Percentiles rank a stretch among this genome's conserved stretches.
phyloP scores from a whole-genome alignment of 1,140 invertebrate species.

The Bombus turneri region DNA sequence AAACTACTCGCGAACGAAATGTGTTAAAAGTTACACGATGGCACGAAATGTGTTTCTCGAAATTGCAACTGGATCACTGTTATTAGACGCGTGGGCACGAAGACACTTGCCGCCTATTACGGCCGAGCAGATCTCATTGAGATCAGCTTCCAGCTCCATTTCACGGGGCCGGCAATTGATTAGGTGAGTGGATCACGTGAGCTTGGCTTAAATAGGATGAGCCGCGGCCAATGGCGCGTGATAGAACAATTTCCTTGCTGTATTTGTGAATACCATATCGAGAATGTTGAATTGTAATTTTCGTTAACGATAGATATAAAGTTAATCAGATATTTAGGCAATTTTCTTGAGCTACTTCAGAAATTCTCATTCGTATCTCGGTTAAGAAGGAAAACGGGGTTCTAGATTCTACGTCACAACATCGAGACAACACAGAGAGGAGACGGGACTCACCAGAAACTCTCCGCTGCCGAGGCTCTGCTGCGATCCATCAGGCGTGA shows the following conservation, averaged over 20 bases:
- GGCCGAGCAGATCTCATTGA: conserved; percentile 31
- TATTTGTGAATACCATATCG: too few species aligned
- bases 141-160: conserved; percentile 34
- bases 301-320: neutral
- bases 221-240: neutral
- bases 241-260: conserved; percentile 18
- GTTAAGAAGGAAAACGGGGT: too few species aligned
- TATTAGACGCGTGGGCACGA: neutral
- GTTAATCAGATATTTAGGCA: too few species aligned
- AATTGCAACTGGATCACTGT: neutral
- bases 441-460: conserved; percentile 71
- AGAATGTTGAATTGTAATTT: neutral
- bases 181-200: conserved; percentile 34
- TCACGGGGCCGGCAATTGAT: conserved; percentile 24
- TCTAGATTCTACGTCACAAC: conserved; percentile 34
- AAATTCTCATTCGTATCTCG: too few species aligned
- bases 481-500: conserved; percentile 72
- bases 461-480: conserved; percentile 75
- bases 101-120: neutral
- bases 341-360: too few species aligned
- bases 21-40: neutral
- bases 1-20: neutral
- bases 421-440: conserved; percentile 34
- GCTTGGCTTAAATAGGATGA: conserved; percentile 33
- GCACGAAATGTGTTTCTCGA: neutral